phyloP scores from a whole-genome alignment of 2,113 vertebrate species.

The Jacana jacana region DNA sequence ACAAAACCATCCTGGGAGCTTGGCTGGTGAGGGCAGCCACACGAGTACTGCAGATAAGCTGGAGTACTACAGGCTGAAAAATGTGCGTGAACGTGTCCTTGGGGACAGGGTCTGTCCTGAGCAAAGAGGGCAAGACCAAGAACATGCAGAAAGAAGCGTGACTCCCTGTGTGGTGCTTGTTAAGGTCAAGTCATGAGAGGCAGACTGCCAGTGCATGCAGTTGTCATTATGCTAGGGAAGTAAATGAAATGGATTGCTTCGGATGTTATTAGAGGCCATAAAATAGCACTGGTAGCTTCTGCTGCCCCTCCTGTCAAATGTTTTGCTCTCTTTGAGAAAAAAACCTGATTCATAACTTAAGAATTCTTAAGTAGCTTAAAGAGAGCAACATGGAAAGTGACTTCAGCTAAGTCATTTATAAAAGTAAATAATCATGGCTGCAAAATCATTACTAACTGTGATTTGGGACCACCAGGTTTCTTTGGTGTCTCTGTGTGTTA shows the following conservation, averaged over 20 bases:
- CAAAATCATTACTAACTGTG: neutral
- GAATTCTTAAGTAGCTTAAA: neutral
- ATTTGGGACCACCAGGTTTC: neutral
- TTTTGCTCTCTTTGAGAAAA: neutral
- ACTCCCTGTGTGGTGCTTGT: accelerated
- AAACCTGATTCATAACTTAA: neutral
- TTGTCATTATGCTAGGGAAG: neutral
- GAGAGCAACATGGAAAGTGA: neutral
- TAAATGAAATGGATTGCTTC: neutral
- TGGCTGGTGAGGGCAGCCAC: neutral
- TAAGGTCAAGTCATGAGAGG: neutral
- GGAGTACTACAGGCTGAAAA: neutral
- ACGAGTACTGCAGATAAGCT: neutral
- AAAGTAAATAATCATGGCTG: neutral
- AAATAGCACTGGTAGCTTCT: neutral
- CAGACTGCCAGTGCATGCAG: neutral
- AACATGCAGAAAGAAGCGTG: neutral
- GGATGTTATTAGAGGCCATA: neutral
- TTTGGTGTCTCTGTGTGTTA: neutral
- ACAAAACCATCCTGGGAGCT: accelerated
- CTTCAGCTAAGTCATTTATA: neutral
- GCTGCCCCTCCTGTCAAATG: neutral
- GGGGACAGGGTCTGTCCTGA: neutral
- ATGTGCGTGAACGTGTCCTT: accelerated
- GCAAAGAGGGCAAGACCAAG: neutral